Base-by-base conservation (phyloP, 2,888 invertebrate genomes). In the Hyppa rectilinea region DNA sequence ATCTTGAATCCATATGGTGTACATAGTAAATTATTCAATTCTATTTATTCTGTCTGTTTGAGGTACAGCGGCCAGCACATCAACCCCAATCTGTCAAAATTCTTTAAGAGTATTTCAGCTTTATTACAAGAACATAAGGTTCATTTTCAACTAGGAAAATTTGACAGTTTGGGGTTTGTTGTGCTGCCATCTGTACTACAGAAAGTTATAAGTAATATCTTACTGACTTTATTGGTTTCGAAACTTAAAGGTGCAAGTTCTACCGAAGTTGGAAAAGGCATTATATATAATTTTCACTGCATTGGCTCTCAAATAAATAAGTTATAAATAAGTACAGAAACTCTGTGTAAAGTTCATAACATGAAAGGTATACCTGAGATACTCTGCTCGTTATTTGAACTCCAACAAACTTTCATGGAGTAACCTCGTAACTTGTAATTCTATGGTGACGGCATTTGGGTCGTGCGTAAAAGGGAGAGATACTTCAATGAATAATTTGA, bases 201-300 rank as follows among this genome's bases (percentile, higher is more conserved):
- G n/a, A n/a, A n/a, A n/a, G n/a, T n/a, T n/a, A n/a, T n/a, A n/a
- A n/a, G n/a, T 23, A 5, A 9, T 61, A 23, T 2, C 23, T 71
- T 26, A 31, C 47, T 3, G 20, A 53, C 40, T 70, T 75, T 70
- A 75, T 55, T 43, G 53, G 23, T 34, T 63, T 47, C 12, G 2
- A 45, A 61, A 26, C 58, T 58, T 20, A 63, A 62, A 59, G 56
- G 29, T 14, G 38, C 34, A 52, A 69, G 20, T 78, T 60, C 45
- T 2, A 26, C 10, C 10, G 4, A 58, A 70, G 26, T 75, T 76
- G 17, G n/a, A 4, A 31, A 77, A 70, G 26, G 43, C 70, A 62
- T 75, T 43, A 62, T 29, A 58, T 69, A 59, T 59, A 50, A 70
- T 59, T 45, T 70, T 62, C 47, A 75, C 60, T 75, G 58, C 71